phyloP scores from a whole-genome alignment of 2,797 vertebrate species.

The Galago senegalensis region DNA sequence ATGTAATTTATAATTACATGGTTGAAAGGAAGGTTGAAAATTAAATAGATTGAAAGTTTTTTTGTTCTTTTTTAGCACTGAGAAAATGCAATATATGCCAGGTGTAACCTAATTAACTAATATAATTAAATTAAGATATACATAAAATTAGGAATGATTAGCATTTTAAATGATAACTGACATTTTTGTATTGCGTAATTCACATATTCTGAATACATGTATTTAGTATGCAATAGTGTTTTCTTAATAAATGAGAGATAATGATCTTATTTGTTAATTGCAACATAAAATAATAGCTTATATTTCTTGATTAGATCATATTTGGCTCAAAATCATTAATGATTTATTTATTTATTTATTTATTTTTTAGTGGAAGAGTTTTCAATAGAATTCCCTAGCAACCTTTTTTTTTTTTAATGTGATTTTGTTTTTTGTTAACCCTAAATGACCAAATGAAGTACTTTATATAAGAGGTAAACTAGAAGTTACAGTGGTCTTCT shows the following conservation, averaged over 20 bases:
- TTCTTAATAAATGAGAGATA: slow-evolving; percentile 4
- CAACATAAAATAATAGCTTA: background rate
- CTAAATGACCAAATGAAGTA: background rate
- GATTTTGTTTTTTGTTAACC: slow-evolving; percentile 36
- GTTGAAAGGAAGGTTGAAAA: slow-evolving; percentile 82
- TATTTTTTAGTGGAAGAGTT: slow-evolving; percentile 1
- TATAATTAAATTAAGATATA: slow-evolving; percentile 81
- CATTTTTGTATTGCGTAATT: slow-evolving; percentile 67
- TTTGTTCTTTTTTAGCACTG: slow-evolving; percentile 83
- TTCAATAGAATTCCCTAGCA: background rate
- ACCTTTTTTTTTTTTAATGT: background rate
- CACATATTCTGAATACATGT: slow-evolving; percentile 41
- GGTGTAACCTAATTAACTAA: slow-evolving; percentile 84
- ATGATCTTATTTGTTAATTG: slow-evolving; percentile 42
- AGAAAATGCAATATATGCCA: slow-evolving; percentile 85
- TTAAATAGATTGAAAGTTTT: slow-evolving; percentile 70
- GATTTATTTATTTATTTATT: background rate
- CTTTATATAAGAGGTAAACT: slow-evolving; percentile 33
- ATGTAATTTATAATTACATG: slow-evolving; percentile 83
- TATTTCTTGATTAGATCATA: slow-evolving; percentile 28
- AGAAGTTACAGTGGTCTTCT: background rate
- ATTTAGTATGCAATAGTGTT: background rate
- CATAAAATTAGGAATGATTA: slow-evolving; percentile 86
- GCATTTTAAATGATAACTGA: slow-evolving; percentile 51
- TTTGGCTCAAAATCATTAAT: slow-evolving; percentile 21